Evolutionary conservation across 2,113 vertebrate species (phyloP).

Genomic region (Haliaeetus leucogaster): DNA sequence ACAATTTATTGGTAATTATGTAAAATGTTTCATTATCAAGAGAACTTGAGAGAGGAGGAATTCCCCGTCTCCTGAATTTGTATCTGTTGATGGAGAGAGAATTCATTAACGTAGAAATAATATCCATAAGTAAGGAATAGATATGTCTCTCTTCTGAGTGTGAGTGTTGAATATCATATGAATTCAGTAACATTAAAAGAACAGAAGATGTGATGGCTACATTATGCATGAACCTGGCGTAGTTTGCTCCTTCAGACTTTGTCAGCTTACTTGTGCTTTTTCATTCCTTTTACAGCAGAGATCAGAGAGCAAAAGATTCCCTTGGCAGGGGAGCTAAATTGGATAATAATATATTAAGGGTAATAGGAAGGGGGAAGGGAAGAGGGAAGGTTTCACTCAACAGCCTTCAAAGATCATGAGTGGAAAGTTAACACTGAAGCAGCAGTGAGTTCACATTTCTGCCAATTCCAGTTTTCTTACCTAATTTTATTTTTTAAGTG

Average conservation of each 20-base stretch:
- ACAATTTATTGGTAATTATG: background rate
- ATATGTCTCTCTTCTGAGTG: constrained; percentile 9
- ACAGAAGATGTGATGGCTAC: constrained; percentile 14
- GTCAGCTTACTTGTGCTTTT: constrained; percentile 36
- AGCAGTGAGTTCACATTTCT: background rate
- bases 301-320: constrained; percentile 43
- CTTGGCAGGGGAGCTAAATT: constrained; percentile 17
- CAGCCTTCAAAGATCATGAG: background rate
- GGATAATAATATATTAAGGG: constrained; percentile 16
- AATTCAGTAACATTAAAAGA: constrained; percentile 36
- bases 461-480: background rate
- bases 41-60: background rate
- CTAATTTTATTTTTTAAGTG: background rate
- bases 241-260: constrained; percentile 24
- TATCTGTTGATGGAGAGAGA: background rate
- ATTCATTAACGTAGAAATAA: constrained; percentile 2
- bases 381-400: background rate
- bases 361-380: background rate
- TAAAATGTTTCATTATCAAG: background rate
- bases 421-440: background rate
- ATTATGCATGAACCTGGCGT: constrained; percentile 46
- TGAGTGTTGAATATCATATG: background rate
- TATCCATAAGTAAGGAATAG: background rate
- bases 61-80: background rate
- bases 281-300: background rate